Evolutionary conservation across 2,797 vertebrate genomes (phyloP).

Genomic region (Avahi laniger): DNA sequence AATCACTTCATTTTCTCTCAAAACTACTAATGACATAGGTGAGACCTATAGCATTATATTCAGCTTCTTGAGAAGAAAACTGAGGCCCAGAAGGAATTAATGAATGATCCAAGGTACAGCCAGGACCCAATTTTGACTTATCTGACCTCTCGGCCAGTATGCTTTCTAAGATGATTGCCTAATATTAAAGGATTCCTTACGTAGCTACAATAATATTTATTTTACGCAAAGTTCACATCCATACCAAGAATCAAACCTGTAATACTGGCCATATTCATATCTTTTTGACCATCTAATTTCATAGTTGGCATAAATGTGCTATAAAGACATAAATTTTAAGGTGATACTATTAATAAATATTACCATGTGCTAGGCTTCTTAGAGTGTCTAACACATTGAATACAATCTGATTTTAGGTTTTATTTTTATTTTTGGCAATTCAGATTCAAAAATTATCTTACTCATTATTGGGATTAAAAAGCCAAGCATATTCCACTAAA

Average conservation of each 20-base stretch:
- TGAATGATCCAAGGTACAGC: neutral
- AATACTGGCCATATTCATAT: neutral
- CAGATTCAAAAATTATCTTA: slow-evolving; percentile 46
- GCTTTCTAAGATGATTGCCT: neutral
- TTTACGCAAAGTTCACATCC: slow-evolving; percentile 16
- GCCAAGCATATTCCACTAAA: slow-evolving; percentile 43
- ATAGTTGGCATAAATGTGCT: neutral
- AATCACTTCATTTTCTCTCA: slow-evolving; percentile 1
- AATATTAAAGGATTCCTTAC: neutral
- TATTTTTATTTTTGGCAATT: slow-evolving; percentile 3
- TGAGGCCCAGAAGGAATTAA: neutral
- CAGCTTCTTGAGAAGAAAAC: neutral
- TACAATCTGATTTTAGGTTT: slow-evolving; percentile 22
- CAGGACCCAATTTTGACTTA: neutral
- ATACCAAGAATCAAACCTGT: neutral
- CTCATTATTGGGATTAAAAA: slow-evolving; percentile 60
- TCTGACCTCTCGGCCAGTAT: neutral
- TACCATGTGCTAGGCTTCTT: neutral
- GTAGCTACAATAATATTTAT: neutral
- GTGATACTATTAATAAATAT: neutral
- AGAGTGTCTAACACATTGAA: neutral
- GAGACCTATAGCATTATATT: neutral
- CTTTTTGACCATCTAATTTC: neutral
- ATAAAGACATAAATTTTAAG: neutral
- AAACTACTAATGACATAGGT: neutral